A percentile compares a stretch with the other conserved stretches of the same genome.
Conservation (phyloP, 1,140 invertebrate genomes). For the Cydia strobilella region DNA sequence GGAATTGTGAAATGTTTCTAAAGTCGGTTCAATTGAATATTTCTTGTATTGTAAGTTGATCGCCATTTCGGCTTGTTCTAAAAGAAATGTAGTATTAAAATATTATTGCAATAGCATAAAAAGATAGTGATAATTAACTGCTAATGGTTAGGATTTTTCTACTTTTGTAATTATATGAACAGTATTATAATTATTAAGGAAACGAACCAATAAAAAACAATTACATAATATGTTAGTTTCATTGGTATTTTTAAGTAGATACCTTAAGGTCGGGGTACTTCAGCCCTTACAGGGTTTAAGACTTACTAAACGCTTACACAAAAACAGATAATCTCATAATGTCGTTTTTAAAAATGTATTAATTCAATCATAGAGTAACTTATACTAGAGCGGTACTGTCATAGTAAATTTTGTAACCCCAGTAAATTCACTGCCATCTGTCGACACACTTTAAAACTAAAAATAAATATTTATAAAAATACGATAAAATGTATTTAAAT, state of each 20-base stretch:
- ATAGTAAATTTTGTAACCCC: too few relatives aligned
- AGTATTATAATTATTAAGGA: slow-evolving; percentile 28
- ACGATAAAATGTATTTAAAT: too few relatives aligned
- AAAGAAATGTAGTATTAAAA: neutral
- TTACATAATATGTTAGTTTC: slow-evolving; percentile 7
- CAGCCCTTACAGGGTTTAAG: too few relatives aligned
- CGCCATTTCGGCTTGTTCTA: slow-evolving; percentile 30
- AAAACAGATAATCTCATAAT: too few relatives aligned
- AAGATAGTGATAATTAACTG: slow-evolving; percentile 6
- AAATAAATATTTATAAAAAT: too few relatives aligned
- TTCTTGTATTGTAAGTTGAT: slow-evolving; percentile 1
- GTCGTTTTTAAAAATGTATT: too few relatives aligned
- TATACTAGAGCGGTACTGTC: too few relatives aligned
- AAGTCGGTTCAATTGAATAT: neutral
- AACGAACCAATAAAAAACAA: slow-evolving; percentile 8
- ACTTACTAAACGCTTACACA: too few relatives aligned
- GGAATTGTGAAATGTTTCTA: slow-evolving; percentile 29
- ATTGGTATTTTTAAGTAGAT: neutral
- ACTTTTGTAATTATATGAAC: slow-evolving; percentile 29
- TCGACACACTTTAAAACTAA: too few relatives aligned
- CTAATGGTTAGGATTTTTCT: slow-evolving; percentile 20
- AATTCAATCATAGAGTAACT: too few relatives aligned
- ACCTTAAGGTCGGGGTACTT: too few relatives aligned
- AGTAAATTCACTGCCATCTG: too few relatives aligned
- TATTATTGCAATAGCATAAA: neutral